Conservation (phyloP, 2,888 invertebrate species). For the Oxytorus armatus region DNA sequence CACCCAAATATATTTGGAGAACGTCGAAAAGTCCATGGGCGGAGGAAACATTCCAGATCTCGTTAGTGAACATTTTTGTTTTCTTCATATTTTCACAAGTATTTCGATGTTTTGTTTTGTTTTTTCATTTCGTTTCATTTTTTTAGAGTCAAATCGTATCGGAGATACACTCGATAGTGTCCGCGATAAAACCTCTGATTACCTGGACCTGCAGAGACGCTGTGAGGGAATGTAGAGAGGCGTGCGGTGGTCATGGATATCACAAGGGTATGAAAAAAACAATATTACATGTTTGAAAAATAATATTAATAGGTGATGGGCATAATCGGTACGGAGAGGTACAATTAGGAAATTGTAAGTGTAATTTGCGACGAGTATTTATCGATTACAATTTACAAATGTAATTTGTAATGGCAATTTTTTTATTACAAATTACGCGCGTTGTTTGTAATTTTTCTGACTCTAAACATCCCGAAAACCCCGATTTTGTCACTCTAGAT, state of each 20-base stretch:
- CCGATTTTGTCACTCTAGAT: no score
- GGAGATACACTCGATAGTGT: constrained; percentile 90
- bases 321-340: no score
- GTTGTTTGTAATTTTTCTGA: no score
- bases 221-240: constrained; percentile 93
- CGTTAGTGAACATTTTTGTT: constrained; percentile 70
- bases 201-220: constrained; percentile 92
- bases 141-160: constrained; percentile 88
- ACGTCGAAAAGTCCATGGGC: constrained; percentile 88
- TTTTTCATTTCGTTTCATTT: constrained; percentile 28
- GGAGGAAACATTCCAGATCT: constrained; percentile 79
- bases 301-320: no score
- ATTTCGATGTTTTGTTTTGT: constrained; percentile 15
- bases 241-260: constrained; percentile 95
- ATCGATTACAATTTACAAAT: no score
- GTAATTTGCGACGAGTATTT: no score
- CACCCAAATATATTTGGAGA: constrained; percentile 88
- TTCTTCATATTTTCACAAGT: background rate
- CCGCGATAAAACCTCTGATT: constrained; percentile 89
- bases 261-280: constrained; percentile 86
- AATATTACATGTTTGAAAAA: constrained; percentile 8
- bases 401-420: background rate
- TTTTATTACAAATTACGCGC: no score
- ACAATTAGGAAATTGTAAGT: no score
- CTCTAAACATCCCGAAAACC: no score